Base-by-base conservation (phyloP, 1,140 invertebrate species). In the Cardiocondyla obscurior region DNA sequence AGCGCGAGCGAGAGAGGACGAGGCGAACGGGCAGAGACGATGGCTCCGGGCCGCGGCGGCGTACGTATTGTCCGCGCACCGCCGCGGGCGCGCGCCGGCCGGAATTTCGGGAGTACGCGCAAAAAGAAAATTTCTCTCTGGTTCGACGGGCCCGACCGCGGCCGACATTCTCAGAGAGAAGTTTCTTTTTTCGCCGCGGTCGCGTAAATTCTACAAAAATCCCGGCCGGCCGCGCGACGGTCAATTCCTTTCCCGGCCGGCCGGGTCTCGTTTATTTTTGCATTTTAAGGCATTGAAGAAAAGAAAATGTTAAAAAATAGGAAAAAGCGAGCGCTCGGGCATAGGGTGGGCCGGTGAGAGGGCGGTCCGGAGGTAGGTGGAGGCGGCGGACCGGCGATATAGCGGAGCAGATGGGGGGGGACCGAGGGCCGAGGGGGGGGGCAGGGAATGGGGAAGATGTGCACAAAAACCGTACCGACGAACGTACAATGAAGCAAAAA, bases 251-350 rank as follows among this genome's bases (percentile, higher is more conserved):
- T 25, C 25, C 51, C 87, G 69, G 79, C 10, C 85, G 73, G 53
- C 82, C 74, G 76, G 90, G 90, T 89, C 90, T 92, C 92, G 92
- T 93, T 93, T 92, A 93, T 93, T 93, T 93, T 93, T 93, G 92
- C 91, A 93, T 93, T 93, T 93, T 92, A 93, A 93, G 91, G 92
- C 91, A 93, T 93, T 89, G 92, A 91, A 92, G 92, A 92, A 93
- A 92, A 93, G 92, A 93, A 93, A 93, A 93, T 92, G 92, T 92
- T 92, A 90, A 93, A 92, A 92, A 93, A 92, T 91, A 90, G 89
- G 90, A 90, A 92, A 92, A 91, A 92, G 88, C 89, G 89, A 90
- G 86, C 88, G 90, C 89, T 88, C 90, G 89, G 90, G 90, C 88
- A 89, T 89, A 90, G 91, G 92, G 92, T 90, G 90, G 88, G 87